These are phyloP conservation scores for Salticus scenicus DNA, from an alignment of 2,888 invertebrate genomes.

Conservation along the genomic window DNA sequence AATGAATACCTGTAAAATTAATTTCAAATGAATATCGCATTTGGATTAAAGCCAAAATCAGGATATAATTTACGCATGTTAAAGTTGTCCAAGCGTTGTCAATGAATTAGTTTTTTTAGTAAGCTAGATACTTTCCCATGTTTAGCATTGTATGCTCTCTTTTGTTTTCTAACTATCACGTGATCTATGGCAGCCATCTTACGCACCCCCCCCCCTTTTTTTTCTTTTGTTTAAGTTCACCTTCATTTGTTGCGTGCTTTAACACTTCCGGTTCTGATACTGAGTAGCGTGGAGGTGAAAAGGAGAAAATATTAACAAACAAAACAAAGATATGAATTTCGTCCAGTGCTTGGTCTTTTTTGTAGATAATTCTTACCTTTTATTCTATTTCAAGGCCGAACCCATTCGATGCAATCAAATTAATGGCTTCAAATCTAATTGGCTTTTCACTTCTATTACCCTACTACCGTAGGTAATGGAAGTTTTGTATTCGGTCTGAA, in stretches of 20 bases:
- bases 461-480: too few relatives aligned
- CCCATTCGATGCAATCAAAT: conserved; percentile 32
- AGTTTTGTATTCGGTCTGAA: too few relatives aligned
- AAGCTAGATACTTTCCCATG: conserved; percentile 52
- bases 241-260: conserved; percentile 55
- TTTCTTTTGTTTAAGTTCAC: conserved; percentile 64
- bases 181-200: conserved; percentile 50
- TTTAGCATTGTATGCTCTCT: too few relatives aligned
- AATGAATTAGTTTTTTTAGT: conserved; percentile 35
- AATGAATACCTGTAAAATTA: too few relatives aligned
- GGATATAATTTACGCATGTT: too few relatives aligned
- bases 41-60: too few relatives aligned
- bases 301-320: not conserved
- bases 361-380: conserved; percentile 22
- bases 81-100: conserved; percentile 1
- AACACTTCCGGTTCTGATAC: conserved; percentile 43
- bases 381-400: conserved; percentile 40
- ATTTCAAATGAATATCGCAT: too few relatives aligned
- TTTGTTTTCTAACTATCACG: conserved; percentile 45
- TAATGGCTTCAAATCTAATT: conserved; percentile 16
- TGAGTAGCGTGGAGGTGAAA: not conserved
- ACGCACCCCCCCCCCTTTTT: conserved; percentile 12
- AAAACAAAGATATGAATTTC: conserved; percentile 27
- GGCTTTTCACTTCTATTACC: too few relatives aligned
- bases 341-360: conserved; percentile 32